These are phyloP conservation scores for Scaptomyza cyrtandrae DNA, from an alignment of 2,888 invertebrate genomes.

Conservation along the genomic window DNA sequence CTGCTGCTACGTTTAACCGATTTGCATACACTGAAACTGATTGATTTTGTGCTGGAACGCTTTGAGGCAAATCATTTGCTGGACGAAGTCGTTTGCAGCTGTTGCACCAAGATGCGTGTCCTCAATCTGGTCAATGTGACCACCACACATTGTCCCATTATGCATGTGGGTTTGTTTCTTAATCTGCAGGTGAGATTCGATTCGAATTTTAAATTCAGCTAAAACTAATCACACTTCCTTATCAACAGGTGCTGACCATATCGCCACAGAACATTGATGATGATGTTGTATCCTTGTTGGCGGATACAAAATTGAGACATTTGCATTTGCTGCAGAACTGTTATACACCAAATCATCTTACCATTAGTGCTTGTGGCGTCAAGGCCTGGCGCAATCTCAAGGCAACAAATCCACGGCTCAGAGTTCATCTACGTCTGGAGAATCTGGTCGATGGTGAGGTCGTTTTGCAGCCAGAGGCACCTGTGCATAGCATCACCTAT, in stretches of 20 bases:
- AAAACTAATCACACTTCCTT: rapidly evolving
- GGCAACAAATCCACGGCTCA: conserved; percentile 87
- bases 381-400: conserved; percentile 85
- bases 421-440: conserved; percentile 89
- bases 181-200: conserved; percentile 87
- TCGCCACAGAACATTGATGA: conserved; percentile 91
- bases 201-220: neutral
- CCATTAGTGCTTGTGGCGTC: conserved; percentile 85
- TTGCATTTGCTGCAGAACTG: conserved; percentile 91
- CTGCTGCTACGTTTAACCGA: conserved; percentile 88
- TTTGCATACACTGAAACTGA: conserved; percentile 88
- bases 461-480: conserved; percentile 89
- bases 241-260: conserved; percentile 86
- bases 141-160: conserved; percentile 88
- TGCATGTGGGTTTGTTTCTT: conserved; percentile 91
- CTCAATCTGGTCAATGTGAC: conserved; percentile 91
- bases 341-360: conserved; percentile 87
- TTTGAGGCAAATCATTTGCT: conserved; percentile 89
- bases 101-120: conserved; percentile 87
- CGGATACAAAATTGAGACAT: conserved; percentile 87
- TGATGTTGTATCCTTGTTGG: conserved; percentile 88
- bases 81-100: conserved; percentile 89
- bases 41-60: conserved; percentile 90
- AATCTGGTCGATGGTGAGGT: conserved; percentile 87
- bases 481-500: conserved; percentile 88